Conservation (phyloP, 2,888 invertebrate species). For the Diplazon laetatorius region DNA sequence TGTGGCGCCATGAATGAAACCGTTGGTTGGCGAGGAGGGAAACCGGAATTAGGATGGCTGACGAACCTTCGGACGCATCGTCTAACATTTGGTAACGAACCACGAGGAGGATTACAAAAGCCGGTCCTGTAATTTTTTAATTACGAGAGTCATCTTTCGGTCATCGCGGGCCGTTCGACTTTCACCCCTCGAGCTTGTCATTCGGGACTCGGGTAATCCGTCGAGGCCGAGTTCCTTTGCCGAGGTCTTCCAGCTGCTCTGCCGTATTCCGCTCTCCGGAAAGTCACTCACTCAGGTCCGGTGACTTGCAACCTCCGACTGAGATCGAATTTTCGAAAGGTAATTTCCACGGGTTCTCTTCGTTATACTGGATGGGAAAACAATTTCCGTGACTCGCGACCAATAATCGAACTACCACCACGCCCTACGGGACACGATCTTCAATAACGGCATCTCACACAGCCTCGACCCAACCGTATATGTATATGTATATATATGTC, state of each 20-base stretch:
- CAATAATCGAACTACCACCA: constrained; percentile 60
- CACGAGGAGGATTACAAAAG: constrained; percentile 65
- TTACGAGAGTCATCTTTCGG: constrained; percentile 74
- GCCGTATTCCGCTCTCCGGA: constrained; percentile 13
- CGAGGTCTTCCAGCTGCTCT: constrained; percentile 12
- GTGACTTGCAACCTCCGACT: constrained; percentile 72
- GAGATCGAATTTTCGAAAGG: constrained; percentile 25
- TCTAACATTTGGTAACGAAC: constrained; percentile 54
- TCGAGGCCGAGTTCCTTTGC: background rate
- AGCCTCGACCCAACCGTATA: too few relatives aligned
- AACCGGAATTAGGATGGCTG: too few relatives aligned
- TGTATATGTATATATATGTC: background rate
- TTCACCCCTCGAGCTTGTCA: background rate
- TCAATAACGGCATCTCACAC: constrained; percentile 68
- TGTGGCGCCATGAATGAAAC: constrained; percentile 76
- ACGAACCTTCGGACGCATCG: constrained; percentile 26
- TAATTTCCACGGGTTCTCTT: constrained; percentile 32
- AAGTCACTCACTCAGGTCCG: constrained; percentile 74
- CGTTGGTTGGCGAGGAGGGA: constrained; percentile 19
- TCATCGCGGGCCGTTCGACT: constrained; percentile 15
- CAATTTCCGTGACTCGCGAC: constrained; percentile 31
- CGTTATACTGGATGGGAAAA: too few relatives aligned
- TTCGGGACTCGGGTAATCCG: background rate
- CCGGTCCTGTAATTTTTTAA: constrained; percentile 80
- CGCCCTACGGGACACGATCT: constrained; percentile 67